These are phyloP conservation scores for Littorina saxatilis DNA, from an alignment of 1,140 invertebrate species.

Conservation along the genomic window DNA sequence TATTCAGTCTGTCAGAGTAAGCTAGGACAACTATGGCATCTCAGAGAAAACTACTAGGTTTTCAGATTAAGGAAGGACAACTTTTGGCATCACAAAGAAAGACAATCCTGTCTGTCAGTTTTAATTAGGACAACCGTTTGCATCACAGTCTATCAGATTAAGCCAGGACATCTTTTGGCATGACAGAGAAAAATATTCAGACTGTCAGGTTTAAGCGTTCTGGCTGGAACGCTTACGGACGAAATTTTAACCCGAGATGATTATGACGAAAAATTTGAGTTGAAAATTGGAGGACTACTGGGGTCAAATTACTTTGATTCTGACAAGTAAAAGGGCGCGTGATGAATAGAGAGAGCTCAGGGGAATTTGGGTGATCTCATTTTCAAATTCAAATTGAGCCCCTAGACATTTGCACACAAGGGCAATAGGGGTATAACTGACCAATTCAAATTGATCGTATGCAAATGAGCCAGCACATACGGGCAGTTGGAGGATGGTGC, in stretches of 20 bases:
- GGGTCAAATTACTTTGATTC: background rate
- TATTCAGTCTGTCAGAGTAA: no score
- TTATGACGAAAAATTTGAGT: background rate
- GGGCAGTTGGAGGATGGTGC: background rate
- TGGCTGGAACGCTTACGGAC: background rate
- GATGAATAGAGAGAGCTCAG: background rate
- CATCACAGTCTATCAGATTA: no score
- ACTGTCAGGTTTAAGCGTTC: no score
- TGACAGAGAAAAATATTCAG: no score
- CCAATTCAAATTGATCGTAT: slow-evolving; percentile 11
- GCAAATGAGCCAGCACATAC: slow-evolving; percentile 2
- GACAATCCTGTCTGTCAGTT: no score
- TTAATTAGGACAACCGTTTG: no score
- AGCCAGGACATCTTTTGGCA: no score
- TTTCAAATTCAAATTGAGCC: slow-evolving; percentile 5
- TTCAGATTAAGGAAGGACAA: no score
- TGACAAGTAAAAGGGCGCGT: background rate
- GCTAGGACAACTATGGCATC: no score
- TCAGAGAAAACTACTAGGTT: no score
- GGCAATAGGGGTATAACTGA: background rate
- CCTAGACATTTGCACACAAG: background rate
- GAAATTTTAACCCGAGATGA: background rate
- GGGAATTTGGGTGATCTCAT: background rate
- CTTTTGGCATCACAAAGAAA: no score
- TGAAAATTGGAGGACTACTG: slow-evolving; percentile 6